Base-by-base conservation (phyloP, 2,888 invertebrate genomes). In the Dichetophora obliterata region DNA sequence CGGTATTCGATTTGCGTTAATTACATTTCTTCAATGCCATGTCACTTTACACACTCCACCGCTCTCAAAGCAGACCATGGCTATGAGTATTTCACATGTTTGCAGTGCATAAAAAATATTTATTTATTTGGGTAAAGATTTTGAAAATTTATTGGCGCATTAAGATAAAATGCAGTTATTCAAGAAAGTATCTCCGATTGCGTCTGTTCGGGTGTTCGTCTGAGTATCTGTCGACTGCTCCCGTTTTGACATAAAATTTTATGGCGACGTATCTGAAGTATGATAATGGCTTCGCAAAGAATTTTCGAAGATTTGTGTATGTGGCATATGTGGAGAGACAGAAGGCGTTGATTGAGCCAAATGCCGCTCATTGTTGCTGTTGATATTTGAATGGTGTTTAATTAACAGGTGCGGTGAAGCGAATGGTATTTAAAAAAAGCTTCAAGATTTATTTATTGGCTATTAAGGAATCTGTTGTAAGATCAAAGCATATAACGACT, bases 71-170 rank as follows among this genome's bases (percentile, higher is more conserved):
- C 3, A 31, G 31, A 31, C 3, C 31, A 31, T 31, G 43, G 5
- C 19, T 43, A 9, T 5, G n/a, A 34, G 34, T 34, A 16, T 31
- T 31, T 2, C 8, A 31, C 34, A 70, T 70, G 34, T 52, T 34
- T 31, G 70, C 70, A 73, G 63, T 61, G 63, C 14, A 27, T 19
- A 34, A 37, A 43, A 59, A 59, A 65, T 31, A 74, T 65, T 84
- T 85, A 85, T 85, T 85, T 85, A 85, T 85, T 84, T 84, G 82
- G 57, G 83, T 82, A 83, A 84, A 82, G 85, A 86, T 85, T 81
- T 80, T 80, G 83, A 78, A 84, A 86, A 87, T 87, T 87, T 87
- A 87, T 87, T 87, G 82, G 87, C 86, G 84, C 87, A 87, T 87
- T 87, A 87, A 87, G 87, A 87, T 87, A 85, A 87, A 84, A 77